A percentile compares a stretch with the other conserved stretches of the same genome.
These are phyloP conservation scores for Chamaedrilus cognettii DNA, from an alignment of 2,888 invertebrate species.

Conservation along the genomic window DNA sequence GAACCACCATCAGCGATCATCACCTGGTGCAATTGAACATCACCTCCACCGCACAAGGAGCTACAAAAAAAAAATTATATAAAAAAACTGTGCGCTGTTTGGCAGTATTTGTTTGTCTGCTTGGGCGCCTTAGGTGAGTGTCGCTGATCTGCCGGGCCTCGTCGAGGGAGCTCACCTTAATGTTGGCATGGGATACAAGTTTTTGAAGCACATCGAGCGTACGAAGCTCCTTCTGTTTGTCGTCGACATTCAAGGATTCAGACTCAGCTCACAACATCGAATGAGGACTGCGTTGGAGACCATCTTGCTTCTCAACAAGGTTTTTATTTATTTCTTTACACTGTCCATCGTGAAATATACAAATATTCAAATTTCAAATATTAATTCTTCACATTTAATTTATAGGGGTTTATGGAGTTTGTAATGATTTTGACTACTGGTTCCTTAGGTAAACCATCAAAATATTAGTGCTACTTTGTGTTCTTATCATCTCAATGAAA, in stretches of 20 bases:
- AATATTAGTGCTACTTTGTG: too few relatives aligned
- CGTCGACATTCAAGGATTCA: slow-evolving; percentile 89
- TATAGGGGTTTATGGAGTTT: too few relatives aligned
- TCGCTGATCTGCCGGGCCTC: slow-evolving; percentile 94
- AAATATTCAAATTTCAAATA: background rate
- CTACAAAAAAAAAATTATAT: too few relatives aligned
- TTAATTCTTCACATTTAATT: too few relatives aligned
- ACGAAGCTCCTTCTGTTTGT: slow-evolving; percentile 86
- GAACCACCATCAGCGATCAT: too few relatives aligned
- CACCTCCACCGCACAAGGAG: too few relatives aligned
- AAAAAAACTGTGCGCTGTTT: too few relatives aligned
- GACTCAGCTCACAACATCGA: slow-evolving; percentile 71
- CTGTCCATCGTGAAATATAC: too few relatives aligned
- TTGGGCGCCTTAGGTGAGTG: slow-evolving; percentile 73
- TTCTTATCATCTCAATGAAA: too few relatives aligned
- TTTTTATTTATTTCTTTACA: slow-evolving; percentile 36
- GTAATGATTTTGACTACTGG: too few relatives aligned
- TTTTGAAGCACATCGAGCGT: slow-evolving; percentile 90
- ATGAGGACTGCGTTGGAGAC: slow-evolving; percentile 79
- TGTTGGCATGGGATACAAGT: slow-evolving; percentile 71
- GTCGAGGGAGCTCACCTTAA: slow-evolving; percentile 95
- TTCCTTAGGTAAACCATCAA: too few relatives aligned
- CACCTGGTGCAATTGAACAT: too few relatives aligned
- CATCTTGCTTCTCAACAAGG: slow-evolving; percentile 78
- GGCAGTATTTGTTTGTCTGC: slow-evolving; percentile 14